A percentile compares a stretch with the other conserved stretches of the same genome.
Evolutionary conservation across 2,888 invertebrate species (phyloP).

Genomic region (Eutolmus rufibarbis): DNA sequence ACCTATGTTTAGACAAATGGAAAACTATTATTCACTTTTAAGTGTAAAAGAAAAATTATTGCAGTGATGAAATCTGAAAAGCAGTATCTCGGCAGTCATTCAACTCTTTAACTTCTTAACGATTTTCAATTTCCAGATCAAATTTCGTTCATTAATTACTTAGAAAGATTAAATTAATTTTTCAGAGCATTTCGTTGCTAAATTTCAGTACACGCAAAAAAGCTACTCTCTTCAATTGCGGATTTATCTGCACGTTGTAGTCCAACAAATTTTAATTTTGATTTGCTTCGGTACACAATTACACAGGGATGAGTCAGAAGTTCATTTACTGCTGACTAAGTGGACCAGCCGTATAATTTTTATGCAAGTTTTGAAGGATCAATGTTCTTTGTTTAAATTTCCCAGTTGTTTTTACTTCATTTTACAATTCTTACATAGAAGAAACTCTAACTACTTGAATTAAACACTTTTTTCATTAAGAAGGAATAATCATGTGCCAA

Average conservation of each 20-base stretch:
- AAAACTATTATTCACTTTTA: not conserved
- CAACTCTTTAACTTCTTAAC: not conserved
- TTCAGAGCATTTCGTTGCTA: not conserved
- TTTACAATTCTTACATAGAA: too few species aligned
- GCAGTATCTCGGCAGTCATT: not conserved
- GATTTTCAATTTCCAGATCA: too few species aligned
- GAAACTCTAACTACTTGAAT: too few species aligned
- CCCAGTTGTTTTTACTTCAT: too few species aligned
- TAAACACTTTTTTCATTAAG: too few species aligned
- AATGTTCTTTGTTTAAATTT: not conserved
- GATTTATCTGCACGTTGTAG: not conserved
- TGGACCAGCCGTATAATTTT: not conserved
- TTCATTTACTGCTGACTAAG: not conserved
- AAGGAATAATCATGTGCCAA: too few species aligned
- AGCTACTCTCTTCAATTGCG: not conserved
- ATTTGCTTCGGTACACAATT: not conserved
- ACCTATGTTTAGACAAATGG: not conserved
- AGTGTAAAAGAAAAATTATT: too few species aligned
- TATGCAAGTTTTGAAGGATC: not conserved
- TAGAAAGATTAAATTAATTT: not conserved
- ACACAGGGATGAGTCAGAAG: not conserved
- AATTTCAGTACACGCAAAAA: not conserved
- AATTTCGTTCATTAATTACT: not conserved
- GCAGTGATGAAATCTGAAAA: not conserved
- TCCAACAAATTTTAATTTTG: not conserved